Evolutionary conservation across 2,797 vertebrate genomes (phyloP), one percentile per base, ranked within the genome.

Genomic region (Clarias fuscus): DNA sequence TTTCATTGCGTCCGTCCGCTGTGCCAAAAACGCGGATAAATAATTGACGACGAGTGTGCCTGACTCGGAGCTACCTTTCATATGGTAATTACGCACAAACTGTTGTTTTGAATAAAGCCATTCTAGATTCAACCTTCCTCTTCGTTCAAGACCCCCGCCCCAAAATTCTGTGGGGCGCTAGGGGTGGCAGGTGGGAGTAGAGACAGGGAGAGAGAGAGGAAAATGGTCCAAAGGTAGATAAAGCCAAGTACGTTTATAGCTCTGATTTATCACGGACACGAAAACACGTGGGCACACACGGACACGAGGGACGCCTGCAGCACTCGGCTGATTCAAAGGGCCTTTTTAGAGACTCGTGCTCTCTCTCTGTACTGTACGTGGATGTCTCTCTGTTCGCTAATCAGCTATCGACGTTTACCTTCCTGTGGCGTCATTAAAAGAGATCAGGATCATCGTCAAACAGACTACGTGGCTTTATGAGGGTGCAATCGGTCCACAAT

Each of bases 1-100:
- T 75, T 89, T 86, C 82, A 87, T 89, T 85, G 70, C 65, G 88
- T 81, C 76, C 75, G 72, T 71, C 65, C 62, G 27, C 89, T 82
- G 67, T 87, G 87, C 37, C 37, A 37, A 37, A 67, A 86, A 87
- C 75, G 81, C 80, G 78, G 84, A 83, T 91, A 83, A 92, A 91
- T 92, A 91, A 91, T 90, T 91, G 86, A 92, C 92, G 92, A 86
- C 84, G 88, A 88, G 76, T 86, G 86, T 64, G 85, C 89, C 87
- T 84, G 90, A 88, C 88, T 84, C 84, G 87, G 90, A 89, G 89
- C 89, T 70, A 89, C 88, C 89, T 92, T 92, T 93, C 85, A 90
- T 90, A 93, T 91, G 90, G 72, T 91, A 92, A 94, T 92, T 78
- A 62, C 86, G 85, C 93, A 92, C 90, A 93, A 93, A 93, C 91